These are phyloP conservation scores for Chondrosia reniformis DNA, from an alignment of 37 sponge, comb jelly and placozoan genomes.

Conservation along the genomic window DNA sequence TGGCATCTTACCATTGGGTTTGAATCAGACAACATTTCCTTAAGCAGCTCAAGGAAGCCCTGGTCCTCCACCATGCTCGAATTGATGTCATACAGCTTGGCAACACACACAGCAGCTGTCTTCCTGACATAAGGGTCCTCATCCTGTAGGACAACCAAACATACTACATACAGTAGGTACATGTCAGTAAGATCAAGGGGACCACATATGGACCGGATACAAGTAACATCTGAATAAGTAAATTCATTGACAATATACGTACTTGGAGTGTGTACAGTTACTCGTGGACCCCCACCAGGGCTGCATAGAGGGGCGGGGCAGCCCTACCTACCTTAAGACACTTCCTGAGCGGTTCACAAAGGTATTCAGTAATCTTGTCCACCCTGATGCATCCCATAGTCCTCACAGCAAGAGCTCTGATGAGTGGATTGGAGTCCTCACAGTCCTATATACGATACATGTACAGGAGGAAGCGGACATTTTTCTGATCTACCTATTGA, in stretches of 20 bases:
- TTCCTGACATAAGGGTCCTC: constrained; percentile 99
- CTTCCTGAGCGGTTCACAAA: constrained; percentile 92
- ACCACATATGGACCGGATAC: neutral
- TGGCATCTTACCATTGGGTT: constrained; percentile 99
- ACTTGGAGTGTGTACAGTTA: too few species aligned
- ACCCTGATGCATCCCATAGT: constrained; percentile 98
- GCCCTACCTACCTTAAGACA: constrained; percentile 82
- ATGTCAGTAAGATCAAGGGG: too few species aligned
- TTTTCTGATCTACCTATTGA: neutral
- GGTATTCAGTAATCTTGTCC: constrained; percentile 95
- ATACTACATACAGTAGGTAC: neutral
- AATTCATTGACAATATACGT: too few species aligned
- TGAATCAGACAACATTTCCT: constrained; percentile 94
- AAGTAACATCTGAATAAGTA: too few species aligned
- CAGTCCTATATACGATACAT: constrained; percentile 50
- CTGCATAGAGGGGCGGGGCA: too few species aligned
- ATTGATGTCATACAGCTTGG: constrained; percentile 97
- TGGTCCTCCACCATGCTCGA: constrained; percentile 95
- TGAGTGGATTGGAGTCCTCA: constrained; percentile 91
- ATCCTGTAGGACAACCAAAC: constrained; percentile 54
- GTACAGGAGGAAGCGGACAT: neutral
- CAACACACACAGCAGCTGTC: constrained; percentile 98
- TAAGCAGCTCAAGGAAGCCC: constrained; percentile 94
- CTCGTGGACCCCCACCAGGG: too few species aligned
- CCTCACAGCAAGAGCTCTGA: constrained; percentile 88